phyloP scores from a whole-genome alignment of 2,113 vertebrate species.

The Anseranas semipalmata region DNA sequence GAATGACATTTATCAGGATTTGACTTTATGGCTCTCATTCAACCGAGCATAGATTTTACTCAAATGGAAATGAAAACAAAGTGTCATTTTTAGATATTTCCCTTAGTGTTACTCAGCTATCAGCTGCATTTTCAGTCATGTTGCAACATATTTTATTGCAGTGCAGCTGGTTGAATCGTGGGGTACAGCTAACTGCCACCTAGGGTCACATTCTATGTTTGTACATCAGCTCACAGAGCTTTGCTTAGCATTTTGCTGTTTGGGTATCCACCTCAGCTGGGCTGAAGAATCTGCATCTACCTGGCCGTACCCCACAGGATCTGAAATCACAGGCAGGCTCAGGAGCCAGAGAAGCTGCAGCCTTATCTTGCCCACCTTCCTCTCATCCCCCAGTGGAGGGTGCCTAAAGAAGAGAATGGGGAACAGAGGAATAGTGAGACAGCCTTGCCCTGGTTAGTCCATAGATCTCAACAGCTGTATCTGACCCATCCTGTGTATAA shows the following conservation, averaged over 20 bases:
- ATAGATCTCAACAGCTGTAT: neutral
- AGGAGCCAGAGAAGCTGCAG: neutral
- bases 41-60: neutral
- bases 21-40: neutral
- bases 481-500: neutral
- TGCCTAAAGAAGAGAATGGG: neutral
- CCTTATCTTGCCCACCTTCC: neutral
- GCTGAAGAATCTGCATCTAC: neutral
- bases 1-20: slow-evolving; percentile 28
- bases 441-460: neutral
- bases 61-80: slow-evolving; percentile 32
- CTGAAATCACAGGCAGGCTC: neutral
- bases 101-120: neutral
- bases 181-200: neutral
- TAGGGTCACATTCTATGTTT: neutral
- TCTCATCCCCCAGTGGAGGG: rapidly evolving
- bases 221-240: neutral
- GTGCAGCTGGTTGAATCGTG: neutral
- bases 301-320: neutral
- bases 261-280: neutral
- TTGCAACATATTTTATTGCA: neutral
- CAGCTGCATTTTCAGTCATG: neutral
- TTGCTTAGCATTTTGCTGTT: neutral
- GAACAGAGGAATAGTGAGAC: neutral
- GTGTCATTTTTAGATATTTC: neutral